Percentiles rank a stretch among this genome's conserved stretches.
These are phyloP conservation scores for Tribolium freemani DNA, from an alignment of 2,888 invertebrate species.

Conservation along the genomic window DNA sequence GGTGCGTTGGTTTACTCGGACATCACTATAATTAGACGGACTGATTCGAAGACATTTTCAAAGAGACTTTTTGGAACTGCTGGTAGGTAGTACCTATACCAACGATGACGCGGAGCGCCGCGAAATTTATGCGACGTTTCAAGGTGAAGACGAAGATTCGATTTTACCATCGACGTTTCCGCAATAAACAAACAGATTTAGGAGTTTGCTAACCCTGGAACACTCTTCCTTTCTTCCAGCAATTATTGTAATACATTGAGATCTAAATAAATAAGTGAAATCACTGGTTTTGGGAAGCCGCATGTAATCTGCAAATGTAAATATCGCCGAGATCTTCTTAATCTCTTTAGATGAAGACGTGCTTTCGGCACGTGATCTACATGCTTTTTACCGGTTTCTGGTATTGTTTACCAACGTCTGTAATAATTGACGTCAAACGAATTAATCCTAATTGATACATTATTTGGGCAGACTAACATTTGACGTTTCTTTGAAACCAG, in stretches of 20 bases:
- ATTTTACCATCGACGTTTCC: not conserved
- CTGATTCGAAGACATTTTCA: not conserved
- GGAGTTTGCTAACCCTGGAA: not conserved
- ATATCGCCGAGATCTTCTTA: not conserved
- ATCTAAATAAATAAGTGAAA: too few species aligned
- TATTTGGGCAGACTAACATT: conserved; percentile 13
- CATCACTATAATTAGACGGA: conserved; percentile 36
- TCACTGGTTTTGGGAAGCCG: too few species aligned
- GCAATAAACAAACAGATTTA: not conserved
- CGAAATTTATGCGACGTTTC: not conserved
- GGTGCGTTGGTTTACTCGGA: conserved; percentile 16
- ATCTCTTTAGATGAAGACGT: not conserved
- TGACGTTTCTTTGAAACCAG: not conserved
- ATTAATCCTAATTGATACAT: conserved; percentile 3
- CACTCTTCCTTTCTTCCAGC: too few species aligned
- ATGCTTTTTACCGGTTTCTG: not conserved
- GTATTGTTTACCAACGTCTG: not conserved
- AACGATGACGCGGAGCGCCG: not conserved
- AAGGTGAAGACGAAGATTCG: not conserved
- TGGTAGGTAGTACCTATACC: not conserved
- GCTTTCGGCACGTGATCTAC: not conserved
- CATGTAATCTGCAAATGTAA: not conserved
- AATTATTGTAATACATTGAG: too few species aligned
- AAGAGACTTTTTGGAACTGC: not conserved
- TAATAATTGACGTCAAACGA: conserved; percentile 8